A percentile compares a stretch with the other conserved stretches of the same genome.
Evolutionary conservation across 1,140 invertebrate genomes (phyloP).

Genomic region (Littorina saxatilis): DNA sequence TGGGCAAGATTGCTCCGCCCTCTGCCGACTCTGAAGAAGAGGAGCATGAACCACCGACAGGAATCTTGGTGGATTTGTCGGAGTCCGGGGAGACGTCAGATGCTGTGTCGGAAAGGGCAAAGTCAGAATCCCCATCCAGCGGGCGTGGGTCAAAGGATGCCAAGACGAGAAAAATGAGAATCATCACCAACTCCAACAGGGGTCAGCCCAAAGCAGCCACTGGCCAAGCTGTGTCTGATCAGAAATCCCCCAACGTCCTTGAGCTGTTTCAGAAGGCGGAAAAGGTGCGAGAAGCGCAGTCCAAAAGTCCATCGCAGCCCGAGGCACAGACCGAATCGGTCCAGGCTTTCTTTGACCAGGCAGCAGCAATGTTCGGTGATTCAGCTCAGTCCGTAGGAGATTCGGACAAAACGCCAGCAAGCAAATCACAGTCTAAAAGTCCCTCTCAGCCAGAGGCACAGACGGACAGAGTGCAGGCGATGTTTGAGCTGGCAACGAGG

Average conservation of each 20-base stretch:
- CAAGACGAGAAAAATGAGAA: not conserved
- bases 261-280: not conserved
- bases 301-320: not conserved
- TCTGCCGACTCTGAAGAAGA: not conserved
- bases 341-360: constrained; percentile 23
- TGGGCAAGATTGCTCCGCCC: constrained; percentile 27
- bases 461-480: not conserved
- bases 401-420: no score
- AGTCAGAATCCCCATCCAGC: not conserved
- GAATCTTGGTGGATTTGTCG: constrained; percentile 19
- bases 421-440: not conserved
- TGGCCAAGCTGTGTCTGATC: not conserved
- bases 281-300: not conserved
- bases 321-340: not conserved
- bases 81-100: not conserved
- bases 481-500: constrained; percentile 23
- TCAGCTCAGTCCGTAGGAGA: no score
- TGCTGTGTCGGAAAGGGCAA: not conserved
- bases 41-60: not conserved
- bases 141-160: not conserved
- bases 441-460: not conserved
- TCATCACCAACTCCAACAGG: constrained; percentile 14
- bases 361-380: no score
- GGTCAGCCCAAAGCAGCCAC: not conserved
- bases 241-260: not conserved